Percentiles rank a stretch among this genome's conserved stretches.
phyloP scores from a whole-genome alignment of 2,888 invertebrate species.

The Julus scanicus region DNA sequence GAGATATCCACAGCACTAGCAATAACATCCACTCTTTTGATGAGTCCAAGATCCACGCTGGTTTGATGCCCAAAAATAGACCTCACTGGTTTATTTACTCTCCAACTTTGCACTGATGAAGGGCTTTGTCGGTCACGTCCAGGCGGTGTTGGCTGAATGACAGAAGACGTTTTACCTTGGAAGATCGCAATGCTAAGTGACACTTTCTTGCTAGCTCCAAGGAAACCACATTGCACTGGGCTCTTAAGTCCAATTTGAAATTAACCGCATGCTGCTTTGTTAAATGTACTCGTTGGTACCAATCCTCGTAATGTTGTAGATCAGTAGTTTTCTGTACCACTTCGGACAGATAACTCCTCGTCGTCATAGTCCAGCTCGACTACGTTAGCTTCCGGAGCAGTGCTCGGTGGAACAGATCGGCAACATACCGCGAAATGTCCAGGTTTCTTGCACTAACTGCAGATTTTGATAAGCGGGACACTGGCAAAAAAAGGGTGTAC shows the following conservation, averaged over 20 bases:
- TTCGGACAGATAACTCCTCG: background rate
- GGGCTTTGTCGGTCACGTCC: background rate
- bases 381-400: background rate
- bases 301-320: background rate
- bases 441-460: background rate
- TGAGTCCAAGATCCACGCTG: background rate
- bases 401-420: background rate
- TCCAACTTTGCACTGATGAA: background rate
- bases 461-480: background rate
- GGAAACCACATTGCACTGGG: background rate
- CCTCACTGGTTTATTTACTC: background rate
- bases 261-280: background rate
- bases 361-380: background rate
- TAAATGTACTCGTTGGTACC: background rate
- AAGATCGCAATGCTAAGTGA: background rate
- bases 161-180: background rate
- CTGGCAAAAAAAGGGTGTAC: too few species aligned
- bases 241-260: background rate
- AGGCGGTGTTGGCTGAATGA: background rate
- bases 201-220: background rate
- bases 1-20: too few species aligned
- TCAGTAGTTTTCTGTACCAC: background rate
- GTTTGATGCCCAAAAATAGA: background rate
- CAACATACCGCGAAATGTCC: background rate
- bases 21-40: too few species aligned